These are phyloP conservation scores for Ophiothrix spiculata DNA, from an alignment of 35 echinoderm and acorn worm species.

Conservation along the genomic window DNA sequence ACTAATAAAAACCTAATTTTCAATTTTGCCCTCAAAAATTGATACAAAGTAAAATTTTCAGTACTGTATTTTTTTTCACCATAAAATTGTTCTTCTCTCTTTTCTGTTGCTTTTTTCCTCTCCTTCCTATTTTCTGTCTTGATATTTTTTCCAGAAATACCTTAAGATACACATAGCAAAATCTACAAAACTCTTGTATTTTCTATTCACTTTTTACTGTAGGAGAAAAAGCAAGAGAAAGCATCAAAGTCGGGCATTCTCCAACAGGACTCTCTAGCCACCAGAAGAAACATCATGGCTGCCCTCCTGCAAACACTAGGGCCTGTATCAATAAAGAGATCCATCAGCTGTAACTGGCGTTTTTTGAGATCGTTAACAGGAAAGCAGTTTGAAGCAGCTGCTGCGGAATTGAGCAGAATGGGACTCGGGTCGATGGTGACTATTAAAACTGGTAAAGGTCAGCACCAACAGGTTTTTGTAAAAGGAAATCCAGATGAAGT, in stretches of 20 bases:
- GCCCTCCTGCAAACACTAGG: background rate
- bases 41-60: too few relatives aligned
- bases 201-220: too few relatives aligned
- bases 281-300: background rate
- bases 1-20: too few relatives aligned
- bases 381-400: background rate
- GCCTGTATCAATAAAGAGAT: background rate
- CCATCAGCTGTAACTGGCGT: background rate
- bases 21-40: too few relatives aligned
- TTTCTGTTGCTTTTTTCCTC: too few relatives aligned
- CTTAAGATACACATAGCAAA: too few relatives aligned
- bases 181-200: too few relatives aligned
- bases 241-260: background rate
- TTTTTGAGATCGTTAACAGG: background rate
- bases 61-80: too few relatives aligned
- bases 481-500: background rate
- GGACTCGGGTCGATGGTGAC: background rate
- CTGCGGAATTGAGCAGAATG: background rate
- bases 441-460: background rate
- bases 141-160: too few relatives aligned
- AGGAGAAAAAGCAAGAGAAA: too few relatives aligned
- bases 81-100: too few relatives aligned
- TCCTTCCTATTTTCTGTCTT: too few relatives aligned
- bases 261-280: background rate
- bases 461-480: background rate